Conservation (phyloP, 2,797 vertebrate genomes). For the Acanthiza pusilla region DNA sequence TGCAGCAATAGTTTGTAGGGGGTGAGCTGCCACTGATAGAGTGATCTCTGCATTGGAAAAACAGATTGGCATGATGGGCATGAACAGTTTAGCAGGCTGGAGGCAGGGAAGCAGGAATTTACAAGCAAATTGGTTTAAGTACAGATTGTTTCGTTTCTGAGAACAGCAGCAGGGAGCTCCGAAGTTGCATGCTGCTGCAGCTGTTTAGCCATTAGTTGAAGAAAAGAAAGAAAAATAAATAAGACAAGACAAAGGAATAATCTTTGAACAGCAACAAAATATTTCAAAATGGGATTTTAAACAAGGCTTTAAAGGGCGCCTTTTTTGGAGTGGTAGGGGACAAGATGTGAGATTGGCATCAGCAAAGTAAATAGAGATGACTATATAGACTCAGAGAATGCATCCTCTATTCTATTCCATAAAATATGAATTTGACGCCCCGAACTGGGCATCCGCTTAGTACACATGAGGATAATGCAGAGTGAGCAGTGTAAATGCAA, state of each 20-base stretch:
- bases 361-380: not conserved
- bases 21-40: not conserved
- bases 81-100: conserved; percentile 38
- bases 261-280: not conserved
- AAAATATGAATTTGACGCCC: not conserved
- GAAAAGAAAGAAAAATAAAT: not conserved
- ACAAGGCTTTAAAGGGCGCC: not conserved
- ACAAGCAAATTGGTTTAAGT: conserved; percentile 51
- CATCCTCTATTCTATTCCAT: not conserved
- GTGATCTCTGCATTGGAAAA: not conserved
- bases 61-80: conserved; percentile 33
- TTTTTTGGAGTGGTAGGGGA: not conserved
- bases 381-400: not conserved
- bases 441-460: not conserved
- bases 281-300: not conserved
- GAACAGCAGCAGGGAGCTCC: not conserved
- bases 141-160: conserved; percentile 13
- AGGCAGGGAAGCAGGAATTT: conserved; percentile 21
- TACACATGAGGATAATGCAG: not conserved
- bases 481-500: not conserved
- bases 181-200: not conserved
- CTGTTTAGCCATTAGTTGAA: conserved; percentile 15
- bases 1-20: not conserved
- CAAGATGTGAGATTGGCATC: not conserved
- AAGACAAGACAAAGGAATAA: not conserved